Percentiles rank a stretch among this genome's conserved stretches.
Conservation (phyloP, 2,797 vertebrate species). For the Pseudochaenichthys georgianus region DNA sequence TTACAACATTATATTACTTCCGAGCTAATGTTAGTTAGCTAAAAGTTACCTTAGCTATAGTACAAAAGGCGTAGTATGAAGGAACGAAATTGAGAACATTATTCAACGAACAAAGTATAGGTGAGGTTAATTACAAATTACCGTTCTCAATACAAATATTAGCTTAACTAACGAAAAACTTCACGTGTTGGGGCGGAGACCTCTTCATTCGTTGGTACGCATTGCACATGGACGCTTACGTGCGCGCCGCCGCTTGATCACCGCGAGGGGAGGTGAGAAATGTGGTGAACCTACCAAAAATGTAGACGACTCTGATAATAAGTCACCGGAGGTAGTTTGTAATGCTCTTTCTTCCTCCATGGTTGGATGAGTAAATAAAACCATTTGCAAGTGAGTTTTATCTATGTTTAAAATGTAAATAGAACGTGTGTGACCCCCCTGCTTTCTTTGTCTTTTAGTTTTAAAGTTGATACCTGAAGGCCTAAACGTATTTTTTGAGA, state of each 20-base stretch:
- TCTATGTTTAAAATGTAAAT: too few relatives aligned
- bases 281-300: neutral
- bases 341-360: too few relatives aligned
- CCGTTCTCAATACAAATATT: neutral
- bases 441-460: neutral
- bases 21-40: conserved; percentile 10
- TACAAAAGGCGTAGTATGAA: neutral
- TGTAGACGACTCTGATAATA: neutral
- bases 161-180: neutral
- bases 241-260: neutral
- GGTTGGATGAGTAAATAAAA: neutral
- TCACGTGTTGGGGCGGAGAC: neutral
- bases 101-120: fast-evolving
- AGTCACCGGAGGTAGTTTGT: neutral
- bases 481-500: neutral
- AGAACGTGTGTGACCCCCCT: neutral
- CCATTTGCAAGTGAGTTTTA: neutral
- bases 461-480: neutral
- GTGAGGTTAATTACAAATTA: neutral
- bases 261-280: neutral
- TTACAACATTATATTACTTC: neutral
- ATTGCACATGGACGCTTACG: neutral
- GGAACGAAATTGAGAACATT: neutral
- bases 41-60: neutral
- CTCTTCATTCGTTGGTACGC: neutral